Base-by-base conservation (phyloP, 2,113 vertebrate species). In the Serilophus lunatus region DNA sequence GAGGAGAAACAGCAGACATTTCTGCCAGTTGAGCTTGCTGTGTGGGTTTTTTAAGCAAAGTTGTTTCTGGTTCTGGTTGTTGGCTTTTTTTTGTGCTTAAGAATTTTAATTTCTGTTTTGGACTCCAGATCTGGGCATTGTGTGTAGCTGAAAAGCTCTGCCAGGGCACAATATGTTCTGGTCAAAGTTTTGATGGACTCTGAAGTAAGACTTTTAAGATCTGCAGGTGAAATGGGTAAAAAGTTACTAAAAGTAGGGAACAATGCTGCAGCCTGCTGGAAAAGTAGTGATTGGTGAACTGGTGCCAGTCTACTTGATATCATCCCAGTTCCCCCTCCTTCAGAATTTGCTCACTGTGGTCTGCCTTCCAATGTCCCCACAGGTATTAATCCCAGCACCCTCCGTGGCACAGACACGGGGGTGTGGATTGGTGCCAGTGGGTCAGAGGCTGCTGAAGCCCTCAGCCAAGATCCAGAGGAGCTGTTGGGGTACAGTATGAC, bases 401-500 rank as follows among this genome's bases (percentile, higher is more conserved):
- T 99, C 79, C 98, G 98, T 17, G 99, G 99, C 79, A 99, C 98
- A 16, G 98, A 98, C 88, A 99, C 99, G 0, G 99, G 99, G 2
- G 99, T 99, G 13, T 99, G 99, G 98, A 95, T 99, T 81, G 99
- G 99, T 10, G 98, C 98, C 88, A 99, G 99, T 17, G 99, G 99
- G 33, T 99, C 99, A 1, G 99, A 99, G 95, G 99, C 99, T 12
- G 97, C 82, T 0, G 99, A 99, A 97, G 99, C 99, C 1, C 94
- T 99, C 84, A 99, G 99, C 93, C 98, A 97, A 84, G 99, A 99
- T 94, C 99, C 99, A 14, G 99, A 99, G 94, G 98, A 98, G 28
- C 96, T 99, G 33, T n/a, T 99, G 92, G 99, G 99, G n/a, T 99
- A 99, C 98, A 99, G 99, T 96, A 99, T 99, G 99, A 99, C 98